A percentile compares a stretch with the other conserved stretches of the same genome.
Conservation (phyloP, 2,888 invertebrate genomes). For the Arrhopalites spinosus region DNA sequence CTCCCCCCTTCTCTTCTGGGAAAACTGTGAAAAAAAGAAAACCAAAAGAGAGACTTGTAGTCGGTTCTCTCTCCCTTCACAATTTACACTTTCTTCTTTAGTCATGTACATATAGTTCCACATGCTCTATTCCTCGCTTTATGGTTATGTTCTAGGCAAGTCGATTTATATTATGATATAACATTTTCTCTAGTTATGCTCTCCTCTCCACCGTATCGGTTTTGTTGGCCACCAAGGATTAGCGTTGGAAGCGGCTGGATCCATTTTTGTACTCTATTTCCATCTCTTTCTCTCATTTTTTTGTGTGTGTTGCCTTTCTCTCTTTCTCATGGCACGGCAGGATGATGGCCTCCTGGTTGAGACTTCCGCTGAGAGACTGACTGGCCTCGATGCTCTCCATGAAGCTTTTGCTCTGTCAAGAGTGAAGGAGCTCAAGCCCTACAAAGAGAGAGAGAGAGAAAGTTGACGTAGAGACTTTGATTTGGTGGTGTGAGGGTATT, state of each 20-base stretch:
- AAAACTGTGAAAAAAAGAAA: too few species aligned
- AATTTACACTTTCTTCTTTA: too few species aligned
- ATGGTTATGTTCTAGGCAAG: not conserved
- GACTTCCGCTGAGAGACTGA: not conserved
- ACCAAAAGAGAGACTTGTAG: not conserved
- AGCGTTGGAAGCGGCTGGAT: not conserved
- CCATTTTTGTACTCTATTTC: not conserved
- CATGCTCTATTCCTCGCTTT: not conserved
- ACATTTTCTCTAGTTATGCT: too few species aligned
- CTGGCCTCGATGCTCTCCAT: too few species aligned
- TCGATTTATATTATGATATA: not conserved
- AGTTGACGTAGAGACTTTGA: too few species aligned
- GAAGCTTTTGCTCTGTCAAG: too few species aligned
- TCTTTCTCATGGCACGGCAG: not conserved
- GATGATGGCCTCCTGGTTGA: not conserved
- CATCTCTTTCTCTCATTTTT: not conserved
- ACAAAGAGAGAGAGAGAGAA: not conserved
- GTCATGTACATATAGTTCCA: too few species aligned
- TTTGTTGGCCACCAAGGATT: slow-evolving; percentile 15
- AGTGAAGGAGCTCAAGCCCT: not conserved
- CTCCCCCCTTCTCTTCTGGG: not conserved
- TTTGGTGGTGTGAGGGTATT: too few species aligned
- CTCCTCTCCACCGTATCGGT: too few species aligned
- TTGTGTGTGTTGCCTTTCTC: too few species aligned
- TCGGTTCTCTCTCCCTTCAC: too few species aligned